Base-by-base conservation (phyloP, 2,113 vertebrate species). In the Procavia capensis region DNA sequence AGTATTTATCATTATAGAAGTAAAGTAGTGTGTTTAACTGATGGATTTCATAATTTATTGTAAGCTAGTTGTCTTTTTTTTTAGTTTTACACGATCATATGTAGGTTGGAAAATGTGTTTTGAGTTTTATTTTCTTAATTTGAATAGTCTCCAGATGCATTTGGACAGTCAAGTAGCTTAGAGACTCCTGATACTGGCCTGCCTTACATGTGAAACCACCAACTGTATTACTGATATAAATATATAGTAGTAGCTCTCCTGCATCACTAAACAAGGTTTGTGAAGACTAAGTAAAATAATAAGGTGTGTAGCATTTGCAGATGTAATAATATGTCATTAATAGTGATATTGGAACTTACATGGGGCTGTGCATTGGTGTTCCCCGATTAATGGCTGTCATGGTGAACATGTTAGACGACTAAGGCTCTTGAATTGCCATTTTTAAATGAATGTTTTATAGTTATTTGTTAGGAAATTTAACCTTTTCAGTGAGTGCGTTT, bases 81-180 rank as follows among this genome's bases (percentile, higher is more conserved):
- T 63, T 64, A 34, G 39, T 7, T 83, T 86, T 63, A 82, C 54
- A 6, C 81, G 31, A 66, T 50, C n/a, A 57, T 81, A 27, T 59
- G 50, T 68, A 94, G 45, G 39, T 80, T 88, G 25, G 85, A 64
- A 96, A 95, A 45, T 92, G 24, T 64, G 88, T 93, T 80, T 87
- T n/a, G 11, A 41, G 31, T 39, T 95, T 96, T 88, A 27, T 43
- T 79, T 59, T 88, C 43, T 75, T 68, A 64, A 78, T 75, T 68
- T 85, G 61, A 88, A 36, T 81, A 47, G 89, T 89, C 95, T 91
- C 5, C 76, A 39, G 79, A 39, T 81, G 10, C 25, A 76, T n/a
- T 11, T 94, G 54, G 24, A 90, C 24, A 43, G 74, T 25, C 7
- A 31, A 47, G 76, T 16, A 63, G 43, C 83, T 22, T 27, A 78